phyloP scores from a whole-genome alignment of 1,140 invertebrate species.

The Colletes latitarsis region DNA sequence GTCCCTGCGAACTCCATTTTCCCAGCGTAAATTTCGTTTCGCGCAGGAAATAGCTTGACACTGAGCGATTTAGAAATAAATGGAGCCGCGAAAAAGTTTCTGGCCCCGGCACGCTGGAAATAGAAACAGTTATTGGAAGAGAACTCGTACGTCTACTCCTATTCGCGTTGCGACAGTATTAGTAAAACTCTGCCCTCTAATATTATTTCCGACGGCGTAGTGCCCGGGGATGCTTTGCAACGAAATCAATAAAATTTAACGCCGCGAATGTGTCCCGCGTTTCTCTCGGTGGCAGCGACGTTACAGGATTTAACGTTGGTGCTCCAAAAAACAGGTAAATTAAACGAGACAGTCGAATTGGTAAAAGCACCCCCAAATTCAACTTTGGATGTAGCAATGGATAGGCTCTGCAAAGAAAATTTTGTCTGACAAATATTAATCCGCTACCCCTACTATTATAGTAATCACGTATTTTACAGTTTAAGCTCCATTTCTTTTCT shows the following conservation, averaged over 20 bases:
- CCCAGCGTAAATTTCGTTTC: conserved; percentile 45
- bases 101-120: neutral
- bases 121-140: conserved; percentile 24
- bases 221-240: neutral
- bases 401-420: too few relatives aligned
- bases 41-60: conserved; percentile 38
- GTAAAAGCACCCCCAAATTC: too few relatives aligned
- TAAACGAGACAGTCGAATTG: too few relatives aligned
- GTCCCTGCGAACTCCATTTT: conserved; percentile 29
- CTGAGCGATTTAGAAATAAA: conserved; percentile 48
- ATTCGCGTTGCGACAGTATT: neutral
- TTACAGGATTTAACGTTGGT: neutral
- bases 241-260: neutral
- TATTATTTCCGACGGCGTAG: neutral
- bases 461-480: too few relatives aligned
- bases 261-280: neutral
- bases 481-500: too few relatives aligned
- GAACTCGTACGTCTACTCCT: neutral
- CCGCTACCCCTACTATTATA: too few relatives aligned
- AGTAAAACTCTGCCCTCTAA: conserved; percentile 4
- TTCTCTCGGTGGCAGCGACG: neutral
- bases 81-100: conserved; percentile 31
- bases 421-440: too few relatives aligned
- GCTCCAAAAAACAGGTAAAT: too few relatives aligned
- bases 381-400: too few relatives aligned